These are phyloP conservation scores for Netelia fuscicornis DNA, from an alignment of 2,888 invertebrate genomes.

Conservation along the genomic window DNA sequence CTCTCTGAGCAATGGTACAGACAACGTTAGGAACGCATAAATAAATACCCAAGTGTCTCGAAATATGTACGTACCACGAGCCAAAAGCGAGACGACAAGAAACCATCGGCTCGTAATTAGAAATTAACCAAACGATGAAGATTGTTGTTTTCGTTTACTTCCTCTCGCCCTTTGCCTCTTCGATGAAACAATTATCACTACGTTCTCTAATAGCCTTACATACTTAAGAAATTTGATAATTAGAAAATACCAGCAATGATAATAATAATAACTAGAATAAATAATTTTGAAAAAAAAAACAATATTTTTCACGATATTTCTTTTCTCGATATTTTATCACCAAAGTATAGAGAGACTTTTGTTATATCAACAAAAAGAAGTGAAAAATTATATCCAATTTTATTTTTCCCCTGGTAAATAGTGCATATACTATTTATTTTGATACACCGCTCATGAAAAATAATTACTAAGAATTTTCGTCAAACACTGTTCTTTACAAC, in stretches of 20 bases:
- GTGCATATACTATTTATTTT: not conserved
- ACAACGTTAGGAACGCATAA: constrained; percentile 15
- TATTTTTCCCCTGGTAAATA: not conserved
- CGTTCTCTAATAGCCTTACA: not conserved
- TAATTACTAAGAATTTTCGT: constrained; percentile 14
- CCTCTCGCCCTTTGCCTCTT: not conserved
- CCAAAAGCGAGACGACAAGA: constrained; percentile 44
- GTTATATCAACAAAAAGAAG: not conserved
- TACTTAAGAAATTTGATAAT: not conserved
- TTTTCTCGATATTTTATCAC: not conserved
- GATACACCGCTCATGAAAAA: not conserved
- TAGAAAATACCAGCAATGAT: too few relatives aligned
- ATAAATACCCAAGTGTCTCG: constrained; percentile 38
- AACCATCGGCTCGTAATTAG: constrained; percentile 57
- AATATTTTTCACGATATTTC: not conserved
- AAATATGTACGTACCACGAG: constrained; percentile 38
- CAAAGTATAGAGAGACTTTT: not conserved
- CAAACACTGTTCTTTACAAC: not conserved
- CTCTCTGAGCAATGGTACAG: constrained; percentile 14
- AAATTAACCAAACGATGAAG: constrained; percentile 66
- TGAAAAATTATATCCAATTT: not conserved
- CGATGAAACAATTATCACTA: not conserved
- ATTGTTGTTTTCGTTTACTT: not conserved
- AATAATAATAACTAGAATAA: too few relatives aligned
- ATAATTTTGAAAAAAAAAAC: not conserved